Percentiles rank a stretch among this genome's conserved stretches.
These are phyloP conservation scores for Strongylocentrotus purpuratus DNA, from an alignment of 35 echinoderm and acorn worm genomes.

Conservation along the genomic window DNA sequence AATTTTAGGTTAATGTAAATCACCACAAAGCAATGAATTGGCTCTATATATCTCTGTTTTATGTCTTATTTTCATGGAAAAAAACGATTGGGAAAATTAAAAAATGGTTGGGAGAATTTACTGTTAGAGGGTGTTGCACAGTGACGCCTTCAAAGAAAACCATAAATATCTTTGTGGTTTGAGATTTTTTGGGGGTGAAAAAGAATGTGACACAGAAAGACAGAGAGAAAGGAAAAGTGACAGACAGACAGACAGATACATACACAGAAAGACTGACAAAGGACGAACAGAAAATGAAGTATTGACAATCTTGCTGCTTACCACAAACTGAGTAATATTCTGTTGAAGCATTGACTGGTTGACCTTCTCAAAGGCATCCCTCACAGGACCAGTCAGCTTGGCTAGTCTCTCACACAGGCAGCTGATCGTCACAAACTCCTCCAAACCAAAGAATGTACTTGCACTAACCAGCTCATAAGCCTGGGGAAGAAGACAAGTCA, in stretches of 20 bases:
- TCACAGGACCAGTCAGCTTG: conserved; percentile 52
- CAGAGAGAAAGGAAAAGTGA: neutral
- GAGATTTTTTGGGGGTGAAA: no score
- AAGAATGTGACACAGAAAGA: neutral
- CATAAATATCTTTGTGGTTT: no score
- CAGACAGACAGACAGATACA: neutral
- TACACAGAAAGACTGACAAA: neutral
- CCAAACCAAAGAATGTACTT: conserved; percentile 78
- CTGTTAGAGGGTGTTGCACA: no score
- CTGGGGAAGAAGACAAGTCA: conserved; percentile 35
- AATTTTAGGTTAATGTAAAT: no score
- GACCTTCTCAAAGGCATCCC: conserved; percentile 52
- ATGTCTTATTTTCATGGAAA: no score
- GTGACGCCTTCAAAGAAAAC: no score
- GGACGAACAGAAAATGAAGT: neutral
- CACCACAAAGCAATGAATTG: no score
- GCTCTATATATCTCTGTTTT: no score
- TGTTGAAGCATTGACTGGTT: conserved; percentile 54
- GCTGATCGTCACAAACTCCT: conserved; percentile 77
- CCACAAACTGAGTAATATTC: conserved; percentile 69
- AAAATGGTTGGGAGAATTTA: no score
- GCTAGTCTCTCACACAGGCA: conserved; percentile 69
- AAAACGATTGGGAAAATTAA: no score
- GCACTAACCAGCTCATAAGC: conserved; percentile 72
- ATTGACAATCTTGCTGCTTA: conserved; percentile 34